These are phyloP conservation scores for Dryobates pubescens DNA, from an alignment of 2,797 vertebrate genomes.

Conservation along the genomic window DNA sequence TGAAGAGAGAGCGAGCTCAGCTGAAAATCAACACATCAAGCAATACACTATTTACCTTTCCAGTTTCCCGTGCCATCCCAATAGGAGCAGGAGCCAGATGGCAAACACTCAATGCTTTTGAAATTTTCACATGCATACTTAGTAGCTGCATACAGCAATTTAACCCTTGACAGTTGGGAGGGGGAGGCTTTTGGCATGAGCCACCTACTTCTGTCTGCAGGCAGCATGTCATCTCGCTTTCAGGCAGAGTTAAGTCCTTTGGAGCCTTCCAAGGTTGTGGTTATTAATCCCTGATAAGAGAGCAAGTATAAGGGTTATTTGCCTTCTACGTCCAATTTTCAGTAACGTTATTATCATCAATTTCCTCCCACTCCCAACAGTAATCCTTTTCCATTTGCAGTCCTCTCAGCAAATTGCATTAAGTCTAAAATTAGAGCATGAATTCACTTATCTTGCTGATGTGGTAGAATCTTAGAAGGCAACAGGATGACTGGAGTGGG, in stretches of 20 bases:
- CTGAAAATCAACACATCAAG: slow-evolving; percentile 52
- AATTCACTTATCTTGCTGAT: not conserved
- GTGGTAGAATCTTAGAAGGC: not conserved
- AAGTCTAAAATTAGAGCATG: slow-evolving; percentile 7
- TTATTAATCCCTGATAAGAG: not conserved
- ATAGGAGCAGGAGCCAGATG: slow-evolving; percentile 55
- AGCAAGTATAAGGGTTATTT: not conserved
- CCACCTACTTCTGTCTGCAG: not conserved
- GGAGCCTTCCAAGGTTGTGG: not conserved
- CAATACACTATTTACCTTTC: slow-evolving; percentile 43
- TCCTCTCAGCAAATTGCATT: not conserved
- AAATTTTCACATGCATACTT: not conserved
- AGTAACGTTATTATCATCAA: not conserved
- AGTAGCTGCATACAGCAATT: not conserved
- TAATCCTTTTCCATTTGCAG: not conserved
- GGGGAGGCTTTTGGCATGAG: not conserved
- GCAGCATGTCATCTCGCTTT: not conserved
- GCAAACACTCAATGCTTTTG: not conserved
- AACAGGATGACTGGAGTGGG: not conserved
- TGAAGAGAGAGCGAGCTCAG: not conserved
- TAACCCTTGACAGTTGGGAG: not conserved
- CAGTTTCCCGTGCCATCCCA: slow-evolving; percentile 29
- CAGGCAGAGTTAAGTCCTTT: not conserved
- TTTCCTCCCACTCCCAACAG: not conserved
- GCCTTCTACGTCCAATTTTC: not conserved